phyloP scores from a whole-genome alignment of 2,888 invertebrate species.

The Charanyca ferruginea region DNA sequence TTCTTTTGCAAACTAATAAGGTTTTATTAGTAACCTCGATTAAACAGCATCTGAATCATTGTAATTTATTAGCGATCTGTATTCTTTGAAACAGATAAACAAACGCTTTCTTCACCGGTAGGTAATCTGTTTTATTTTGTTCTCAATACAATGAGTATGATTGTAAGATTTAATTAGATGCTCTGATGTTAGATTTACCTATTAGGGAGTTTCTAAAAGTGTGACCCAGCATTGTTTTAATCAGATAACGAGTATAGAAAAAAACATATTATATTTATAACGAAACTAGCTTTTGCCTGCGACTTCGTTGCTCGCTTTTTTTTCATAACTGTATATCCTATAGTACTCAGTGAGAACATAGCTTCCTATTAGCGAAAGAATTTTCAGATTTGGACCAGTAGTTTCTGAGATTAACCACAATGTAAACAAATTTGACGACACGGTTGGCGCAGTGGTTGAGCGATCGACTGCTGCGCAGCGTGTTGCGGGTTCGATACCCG shows the following conservation, averaged over 20 bases:
- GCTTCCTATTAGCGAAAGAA: too few relatives aligned
- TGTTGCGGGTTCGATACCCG: too few relatives aligned
- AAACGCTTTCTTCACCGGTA: conserved; percentile 3
- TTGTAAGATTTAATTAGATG: neutral
- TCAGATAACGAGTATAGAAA: conserved; percentile 7
- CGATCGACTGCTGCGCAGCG: too few relatives aligned
- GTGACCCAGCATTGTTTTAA: conserved; percentile 8
- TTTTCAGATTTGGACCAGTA: too few relatives aligned
- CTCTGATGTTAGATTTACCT: conserved; percentile 1
- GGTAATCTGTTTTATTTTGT: conserved; percentile 23
- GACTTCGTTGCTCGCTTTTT: too few relatives aligned
- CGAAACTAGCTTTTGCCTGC: too few relatives aligned
- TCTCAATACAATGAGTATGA: conserved; percentile 7
- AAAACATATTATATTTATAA: too few relatives aligned
- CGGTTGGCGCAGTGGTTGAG: too few relatives aligned
- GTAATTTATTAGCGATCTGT: conserved; percentile 10
- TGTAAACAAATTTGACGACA: too few relatives aligned
- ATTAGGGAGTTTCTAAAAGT: conserved; percentile 7
- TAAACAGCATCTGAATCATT: conserved; percentile 7
- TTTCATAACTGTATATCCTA: too few relatives aligned
- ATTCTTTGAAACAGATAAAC: conserved; percentile 13
- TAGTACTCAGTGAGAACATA: too few relatives aligned
- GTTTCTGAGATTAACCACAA: too few relatives aligned
- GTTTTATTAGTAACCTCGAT: neutral
- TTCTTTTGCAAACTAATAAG: neutral